Evolutionary conservation across 2,888 invertebrate genomes (phyloP).

Genomic region (Leptinotarsa peninsularis): DNA sequence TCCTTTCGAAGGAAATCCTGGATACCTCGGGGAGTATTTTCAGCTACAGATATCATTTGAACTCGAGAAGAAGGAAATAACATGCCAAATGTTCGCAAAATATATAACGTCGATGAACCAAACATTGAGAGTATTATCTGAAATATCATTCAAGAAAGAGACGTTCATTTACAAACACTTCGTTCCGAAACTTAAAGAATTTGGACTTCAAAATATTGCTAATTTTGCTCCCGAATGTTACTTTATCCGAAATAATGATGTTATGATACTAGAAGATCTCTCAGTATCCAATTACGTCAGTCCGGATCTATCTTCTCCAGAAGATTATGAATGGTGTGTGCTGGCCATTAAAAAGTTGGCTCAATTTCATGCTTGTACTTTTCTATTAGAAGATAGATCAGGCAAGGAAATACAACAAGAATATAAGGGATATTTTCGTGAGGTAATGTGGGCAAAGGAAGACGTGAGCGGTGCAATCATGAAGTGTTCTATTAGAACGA

Average conservation of each 20-base stretch:
- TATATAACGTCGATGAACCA: conserved; percentile 44
- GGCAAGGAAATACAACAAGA: conserved; percentile 46
- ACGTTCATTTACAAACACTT: conserved; percentile 62
- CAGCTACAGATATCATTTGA: conserved; percentile 46
- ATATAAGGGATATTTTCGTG: conserved; percentile 48
- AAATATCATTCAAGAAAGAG: conserved; percentile 50
- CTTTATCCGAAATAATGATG: conserved; percentile 55
- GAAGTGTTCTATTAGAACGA: neutral
- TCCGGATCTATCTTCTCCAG: conserved; percentile 36
- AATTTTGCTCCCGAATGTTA: conserved; percentile 61
- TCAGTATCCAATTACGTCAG: conserved; percentile 37
- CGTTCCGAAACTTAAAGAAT: conserved; percentile 60
- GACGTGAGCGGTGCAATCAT: neutral
- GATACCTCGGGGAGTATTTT: conserved; percentile 58
- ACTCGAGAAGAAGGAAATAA: conserved; percentile 20
- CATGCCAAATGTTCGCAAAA: conserved; percentile 50
- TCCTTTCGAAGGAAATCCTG: conserved; percentile 48
- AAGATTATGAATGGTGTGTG: conserved; percentile 43
- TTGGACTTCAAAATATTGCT: conserved; percentile 47
- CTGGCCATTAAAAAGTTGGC: conserved; percentile 51
- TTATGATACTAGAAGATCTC: conserved; percentile 64
- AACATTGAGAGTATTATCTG: conserved; percentile 38
- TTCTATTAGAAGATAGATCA: conserved; percentile 56
- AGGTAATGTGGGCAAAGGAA: conserved; percentile 35
- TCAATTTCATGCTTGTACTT: conserved; percentile 54